These are phyloP conservation scores for Macrophya alboannulata DNA, from an alignment of 2,888 invertebrate genomes.

Conservation along the genomic window DNA sequence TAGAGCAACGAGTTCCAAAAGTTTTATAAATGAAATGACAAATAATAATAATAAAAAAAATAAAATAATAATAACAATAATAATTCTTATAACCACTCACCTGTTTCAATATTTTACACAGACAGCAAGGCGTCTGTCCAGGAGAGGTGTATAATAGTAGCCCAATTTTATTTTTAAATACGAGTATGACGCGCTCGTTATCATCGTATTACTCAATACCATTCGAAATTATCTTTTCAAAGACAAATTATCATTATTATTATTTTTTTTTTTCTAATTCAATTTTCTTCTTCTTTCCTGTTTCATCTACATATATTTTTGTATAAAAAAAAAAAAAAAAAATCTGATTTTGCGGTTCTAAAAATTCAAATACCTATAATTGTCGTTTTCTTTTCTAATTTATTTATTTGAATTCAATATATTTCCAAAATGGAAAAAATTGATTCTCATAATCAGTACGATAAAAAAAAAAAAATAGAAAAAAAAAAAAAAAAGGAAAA, in stretches of 20 bases:
- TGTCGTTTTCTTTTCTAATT: no score
- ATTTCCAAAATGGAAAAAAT: background rate
- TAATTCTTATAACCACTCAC: background rate
- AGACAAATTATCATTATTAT: background rate
- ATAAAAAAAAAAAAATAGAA: no score
- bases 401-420: no score
- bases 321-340: no score
- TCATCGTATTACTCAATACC: background rate
- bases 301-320: background rate
- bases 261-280: background rate
- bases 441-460: background rate
- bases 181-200: background rate
- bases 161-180: slow-evolving; percentile 32
- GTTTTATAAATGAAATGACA: background rate
- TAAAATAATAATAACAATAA: background rate
- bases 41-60: background rate
- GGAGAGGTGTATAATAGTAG: background rate
- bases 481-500: background rate
- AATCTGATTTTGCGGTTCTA: no score
- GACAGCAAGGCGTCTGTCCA: slow-evolving; percentile 34
- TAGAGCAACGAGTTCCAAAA: slow-evolving; percentile 29
- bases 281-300: background rate
- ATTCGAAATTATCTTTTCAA: background rate
- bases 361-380: no score
- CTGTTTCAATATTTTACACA: slow-evolving; percentile 44